Percentiles rank a stretch among this genome's conserved stretches.
Evolutionary conservation across 2,888 invertebrate genomes (phyloP).

Genomic region (Melitaea athalia): DNA sequence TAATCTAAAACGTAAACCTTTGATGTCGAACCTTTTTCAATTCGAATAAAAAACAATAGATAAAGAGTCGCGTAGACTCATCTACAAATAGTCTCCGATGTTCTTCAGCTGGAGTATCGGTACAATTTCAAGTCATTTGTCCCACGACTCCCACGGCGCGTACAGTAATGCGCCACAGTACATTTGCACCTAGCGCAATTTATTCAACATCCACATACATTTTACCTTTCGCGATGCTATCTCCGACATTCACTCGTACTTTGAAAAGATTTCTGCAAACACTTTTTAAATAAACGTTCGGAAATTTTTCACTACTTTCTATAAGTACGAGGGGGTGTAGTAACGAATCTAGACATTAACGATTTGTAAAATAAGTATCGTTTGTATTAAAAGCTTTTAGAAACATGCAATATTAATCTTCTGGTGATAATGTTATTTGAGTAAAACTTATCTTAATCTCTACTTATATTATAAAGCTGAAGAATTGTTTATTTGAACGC

Average conservation of each 20-base stretch:
- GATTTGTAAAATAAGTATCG: not conserved
- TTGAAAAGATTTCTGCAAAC: conserved; percentile 27
- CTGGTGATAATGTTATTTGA: too few species aligned
- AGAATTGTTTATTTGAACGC: too few species aligned
- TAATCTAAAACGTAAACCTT: conserved; percentile 11
- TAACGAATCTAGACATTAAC: not conserved
- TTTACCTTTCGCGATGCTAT: conserved; percentile 50
- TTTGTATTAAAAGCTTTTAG: not conserved
- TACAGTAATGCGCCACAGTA: conserved; percentile 51
- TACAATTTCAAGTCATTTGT: conserved; percentile 61
- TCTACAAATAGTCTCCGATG: conserved; percentile 26
- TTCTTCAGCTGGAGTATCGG: conserved; percentile 62
- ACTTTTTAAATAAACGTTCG: conserved; percentile 6
- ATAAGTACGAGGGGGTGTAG: not conserved
- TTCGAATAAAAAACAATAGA: conserved; percentile 27
- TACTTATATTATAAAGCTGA: too few species aligned
- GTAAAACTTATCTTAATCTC: too few species aligned
- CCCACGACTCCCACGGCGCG: conserved; percentile 33
- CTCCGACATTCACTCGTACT: conserved; percentile 33
- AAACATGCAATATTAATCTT: not conserved
- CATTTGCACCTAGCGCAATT: conserved; percentile 68
- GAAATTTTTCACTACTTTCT: not conserved
- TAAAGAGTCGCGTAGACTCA: conserved; percentile 26
- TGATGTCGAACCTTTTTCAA: conserved; percentile 22
- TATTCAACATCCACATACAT: conserved; percentile 63